Base-by-base conservation (phyloP, 2,797 vertebrate genomes). In the Sebastes trivittatus region DNA sequence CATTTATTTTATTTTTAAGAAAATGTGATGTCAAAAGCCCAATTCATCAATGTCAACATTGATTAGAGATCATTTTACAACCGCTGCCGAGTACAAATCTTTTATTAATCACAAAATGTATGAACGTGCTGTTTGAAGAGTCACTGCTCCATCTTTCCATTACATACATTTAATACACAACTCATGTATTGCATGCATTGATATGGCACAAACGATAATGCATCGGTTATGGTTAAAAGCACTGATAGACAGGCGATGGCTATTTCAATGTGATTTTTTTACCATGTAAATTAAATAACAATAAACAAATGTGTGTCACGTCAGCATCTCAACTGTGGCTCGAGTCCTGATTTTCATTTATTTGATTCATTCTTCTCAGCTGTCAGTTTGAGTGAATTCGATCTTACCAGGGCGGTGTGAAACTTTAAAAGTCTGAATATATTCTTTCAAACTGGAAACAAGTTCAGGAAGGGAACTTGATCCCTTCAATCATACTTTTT, bases 231-330 rank as follows among this genome's bases (percentile, higher is more conserved):
- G 65, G 75, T 75, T 79, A 32, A 75, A 83, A 77, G 78, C 82
- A 87, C 72, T 78, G 68, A 60, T 46, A 49, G 11, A 77, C 27
- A 65, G 77, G 63, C 84, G 68, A 75, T 67, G 68, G 67, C 27
- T 83, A 46, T 81, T 78, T 61, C 54, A 80, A 58, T 65, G 46
- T 83, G 79, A 83, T 78, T 83, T 86, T 86, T 42, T 82, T 73
- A 79, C 74, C 29, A 76, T 87, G 71, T 82, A 86, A 88, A 77
- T 77, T 16, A 86, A 88, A 89, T 63, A 84, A 75, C 34, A 90
- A 91, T 74, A 91, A 92, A 90, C 25, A 81, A 85, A 80, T 54
- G 62, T 78, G 56, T 85, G 79, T 77, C 82, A 65, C 78, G 74
- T 82, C 84, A 84, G 87, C 74, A 88, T 49, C 58, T 61, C 56